phyloP scores from a whole-genome alignment of 2,888 invertebrate species.

The Hyposoter dolosus region DNA sequence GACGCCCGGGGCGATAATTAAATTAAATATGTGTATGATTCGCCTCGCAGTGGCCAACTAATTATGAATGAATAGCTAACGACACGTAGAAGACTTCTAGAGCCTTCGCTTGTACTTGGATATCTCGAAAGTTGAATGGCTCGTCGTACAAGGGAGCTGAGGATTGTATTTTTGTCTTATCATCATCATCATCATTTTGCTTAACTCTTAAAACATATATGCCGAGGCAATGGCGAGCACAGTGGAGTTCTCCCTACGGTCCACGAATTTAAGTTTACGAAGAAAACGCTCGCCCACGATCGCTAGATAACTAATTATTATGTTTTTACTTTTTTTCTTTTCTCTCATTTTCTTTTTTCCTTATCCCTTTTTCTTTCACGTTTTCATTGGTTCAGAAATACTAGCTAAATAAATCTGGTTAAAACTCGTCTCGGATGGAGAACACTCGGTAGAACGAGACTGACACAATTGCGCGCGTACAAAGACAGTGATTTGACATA shows the following conservation, averaged over 20 bases:
- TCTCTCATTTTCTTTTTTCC: conserved; percentile 31
- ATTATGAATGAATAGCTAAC: conserved; percentile 73
- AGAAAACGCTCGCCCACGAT: conserved; percentile 70
- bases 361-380: conserved; percentile 50
- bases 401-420: conserved; percentile 83
- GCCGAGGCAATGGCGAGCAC: conserved; percentile 47
- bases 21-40: conserved; percentile 80
- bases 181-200: conserved; percentile 46
- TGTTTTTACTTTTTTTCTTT: conserved; percentile 43
- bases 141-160: conserved; percentile 80
- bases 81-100: conserved; percentile 74
- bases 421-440: conserved; percentile 83
- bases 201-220: conserved; percentile 69
- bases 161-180: conserved; percentile 76
- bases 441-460: conserved; percentile 81
- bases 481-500: conserved; percentile 62
- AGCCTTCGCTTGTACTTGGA: conserved; percentile 34
- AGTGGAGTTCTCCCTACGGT: conserved; percentile 57
- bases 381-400: conserved; percentile 84
- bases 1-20: conserved; percentile 58
- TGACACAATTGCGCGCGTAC: conserved; percentile 58
- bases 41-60: conserved; percentile 80
- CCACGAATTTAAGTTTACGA: conserved; percentile 65
- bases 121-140: conserved; percentile 78
- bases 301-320: conserved; percentile 69